A percentile compares a stretch with the other conserved stretches of the same genome.
phyloP scores from a whole-genome alignment of 2,113 vertebrate species.

The Laticauda colubrina region DNA sequence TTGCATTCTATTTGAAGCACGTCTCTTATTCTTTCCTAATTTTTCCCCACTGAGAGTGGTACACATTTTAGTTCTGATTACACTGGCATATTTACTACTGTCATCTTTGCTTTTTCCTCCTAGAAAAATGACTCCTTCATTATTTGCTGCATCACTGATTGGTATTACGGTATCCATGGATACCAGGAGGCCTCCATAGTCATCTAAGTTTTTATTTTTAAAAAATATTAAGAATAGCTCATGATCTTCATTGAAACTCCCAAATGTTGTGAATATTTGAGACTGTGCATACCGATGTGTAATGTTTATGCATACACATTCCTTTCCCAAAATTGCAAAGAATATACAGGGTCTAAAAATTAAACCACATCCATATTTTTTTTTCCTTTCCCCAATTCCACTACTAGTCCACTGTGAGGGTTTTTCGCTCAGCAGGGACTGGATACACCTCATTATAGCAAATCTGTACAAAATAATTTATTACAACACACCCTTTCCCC shows the following conservation, averaged over 20 bases:
- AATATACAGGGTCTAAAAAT: not conserved
- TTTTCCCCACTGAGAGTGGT: not conserved
- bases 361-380: not conserved
- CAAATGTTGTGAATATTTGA: not conserved
- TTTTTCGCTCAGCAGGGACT: not conserved
- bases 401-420: not conserved
- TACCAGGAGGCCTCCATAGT: not conserved
- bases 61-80: not conserved
- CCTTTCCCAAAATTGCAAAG: not conserved
- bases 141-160: not conserved
- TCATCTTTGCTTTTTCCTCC: too few relatives aligned
- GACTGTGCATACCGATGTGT: not conserved
- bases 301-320: not conserved
- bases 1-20: not conserved
- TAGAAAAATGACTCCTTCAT: not conserved
- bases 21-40: not conserved
- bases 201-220: not conserved
- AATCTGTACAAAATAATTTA: not conserved
- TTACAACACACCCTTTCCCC: not conserved
- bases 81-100: not conserved
- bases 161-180: not conserved
- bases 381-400: not conserved
- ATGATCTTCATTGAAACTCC: not conserved
- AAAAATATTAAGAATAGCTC: not conserved
- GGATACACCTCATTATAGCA: not conserved